Percentiles rank a stretch among this genome's conserved stretches.
phyloP scores from a whole-genome alignment of 2,113 vertebrate genomes.

The Tychaedon coryphoeus region DNA sequence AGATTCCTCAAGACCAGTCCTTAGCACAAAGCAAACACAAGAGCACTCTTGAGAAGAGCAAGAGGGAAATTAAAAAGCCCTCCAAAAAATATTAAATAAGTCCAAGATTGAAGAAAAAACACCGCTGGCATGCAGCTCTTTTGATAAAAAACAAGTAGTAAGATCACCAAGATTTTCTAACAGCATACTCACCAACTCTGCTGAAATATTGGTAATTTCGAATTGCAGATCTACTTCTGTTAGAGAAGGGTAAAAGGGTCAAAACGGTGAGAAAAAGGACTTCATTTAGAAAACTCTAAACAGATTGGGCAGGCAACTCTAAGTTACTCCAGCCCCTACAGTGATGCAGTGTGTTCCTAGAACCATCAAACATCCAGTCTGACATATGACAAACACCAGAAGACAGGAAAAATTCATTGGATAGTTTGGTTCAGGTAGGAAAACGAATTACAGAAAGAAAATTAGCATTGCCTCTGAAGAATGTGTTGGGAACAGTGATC shows the following conservation, averaged over 20 bases:
- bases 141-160: background rate
- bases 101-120: background rate
- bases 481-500: background rate
- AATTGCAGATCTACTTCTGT: background rate
- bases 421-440: background rate
- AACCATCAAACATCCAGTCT: background rate
- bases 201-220: background rate
- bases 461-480: background rate
- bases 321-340: background rate
- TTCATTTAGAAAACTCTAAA: background rate
- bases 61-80: background rate
- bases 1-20: constrained; percentile 29
- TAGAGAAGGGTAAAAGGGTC: background rate
- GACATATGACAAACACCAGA: background rate
- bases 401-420: background rate
- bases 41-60: background rate
- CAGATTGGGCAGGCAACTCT: background rate
- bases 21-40: constrained; percentile 24
- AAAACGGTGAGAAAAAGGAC: background rate
- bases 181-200: background rate
- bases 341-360: background rate
- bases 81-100: background rate
- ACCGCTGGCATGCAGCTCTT: background rate
- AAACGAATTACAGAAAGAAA: background rate
- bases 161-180: background rate